Evolutionary conservation across 1,140 invertebrate species (phyloP).

Genomic region (Drosophila kikkawai): DNA sequence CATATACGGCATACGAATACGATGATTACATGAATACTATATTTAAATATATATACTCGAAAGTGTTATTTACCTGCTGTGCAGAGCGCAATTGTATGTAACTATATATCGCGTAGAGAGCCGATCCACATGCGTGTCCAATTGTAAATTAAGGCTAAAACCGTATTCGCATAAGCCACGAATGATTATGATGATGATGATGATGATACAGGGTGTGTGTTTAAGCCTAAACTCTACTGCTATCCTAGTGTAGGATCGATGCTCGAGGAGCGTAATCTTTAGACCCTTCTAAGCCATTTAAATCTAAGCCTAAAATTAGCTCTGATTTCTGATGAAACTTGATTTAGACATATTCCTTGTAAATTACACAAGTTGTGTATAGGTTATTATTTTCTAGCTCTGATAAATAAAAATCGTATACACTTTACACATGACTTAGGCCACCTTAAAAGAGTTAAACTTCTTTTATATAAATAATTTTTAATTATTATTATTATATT

Average conservation of each 20-base stretch:
- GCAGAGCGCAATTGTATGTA: slow-evolving; percentile 84
- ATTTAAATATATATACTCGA: slow-evolving; percentile 81
- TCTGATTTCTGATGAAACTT: neutral
- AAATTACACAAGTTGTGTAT: slow-evolving; percentile 1
- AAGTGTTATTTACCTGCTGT: slow-evolving; percentile 84
- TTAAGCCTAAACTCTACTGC: slow-evolving; percentile 49
- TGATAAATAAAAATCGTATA: slow-evolving; percentile 8
- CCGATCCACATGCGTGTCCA: slow-evolving; percentile 82
- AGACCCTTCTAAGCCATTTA: slow-evolving; percentile 8
- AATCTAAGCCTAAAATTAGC: neutral
- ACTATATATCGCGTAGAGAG: slow-evolving; percentile 68
- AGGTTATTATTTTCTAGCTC: neutral
- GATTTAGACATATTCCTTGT: neutral
- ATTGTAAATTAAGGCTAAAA: slow-evolving; percentile 78
- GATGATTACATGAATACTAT: slow-evolving; percentile 55
- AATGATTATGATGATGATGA: slow-evolving; percentile 29
- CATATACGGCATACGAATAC: slow-evolving; percentile 54
- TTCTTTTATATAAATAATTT: neutral
- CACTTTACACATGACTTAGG: slow-evolving; percentile 1
- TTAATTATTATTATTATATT: neutral
- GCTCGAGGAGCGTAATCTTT: slow-evolving; percentile 8
- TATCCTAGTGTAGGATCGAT: slow-evolving; percentile 17
- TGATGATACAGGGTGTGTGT: slow-evolving; percentile 62
- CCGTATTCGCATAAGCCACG: slow-evolving; percentile 51
- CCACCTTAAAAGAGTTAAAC: neutral